These are phyloP conservation scores for Nyctereutes procyonoides DNA, from an alignment of 2,113 vertebrate genomes.

Conservation along the genomic window DNA sequence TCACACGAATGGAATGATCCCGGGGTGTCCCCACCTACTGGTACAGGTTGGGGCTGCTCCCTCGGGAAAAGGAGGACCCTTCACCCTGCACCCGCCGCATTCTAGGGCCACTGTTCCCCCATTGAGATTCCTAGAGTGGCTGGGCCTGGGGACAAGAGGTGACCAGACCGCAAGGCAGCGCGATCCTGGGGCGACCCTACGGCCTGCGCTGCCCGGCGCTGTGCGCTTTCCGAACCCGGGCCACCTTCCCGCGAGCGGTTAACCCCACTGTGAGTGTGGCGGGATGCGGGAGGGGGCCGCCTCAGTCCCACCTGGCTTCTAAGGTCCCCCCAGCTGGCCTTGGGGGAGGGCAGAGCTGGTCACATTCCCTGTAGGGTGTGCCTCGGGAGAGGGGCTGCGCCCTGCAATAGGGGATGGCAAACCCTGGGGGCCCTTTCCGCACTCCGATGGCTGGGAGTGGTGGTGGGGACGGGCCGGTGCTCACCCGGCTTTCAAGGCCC, in stretches of 20 bases:
- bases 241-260: neutral
- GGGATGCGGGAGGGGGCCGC: neutral
- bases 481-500: neutral
- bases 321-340: neutral
- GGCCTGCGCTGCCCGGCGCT: rapidly evolving
- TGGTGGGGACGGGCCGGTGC: too few species aligned
- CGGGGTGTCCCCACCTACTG: neutral
- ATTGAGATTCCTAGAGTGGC: neutral
- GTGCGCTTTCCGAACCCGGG: rapidly evolving
- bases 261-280: neutral
- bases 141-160: neutral
- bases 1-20: neutral
- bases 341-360: neutral
- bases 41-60: neutral
- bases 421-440: neutral
- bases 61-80: neutral
- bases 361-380: neutral
- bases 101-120: neutral
- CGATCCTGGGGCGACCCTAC: neutral
- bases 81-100: neutral
- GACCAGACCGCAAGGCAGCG: neutral
- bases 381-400: neutral
- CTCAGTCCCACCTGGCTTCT: neutral
- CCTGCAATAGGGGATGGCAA: neutral
- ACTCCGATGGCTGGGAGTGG: neutral